Percentiles rank a stretch among this genome's conserved stretches.
Evolutionary conservation across 2,797 vertebrate species (phyloP).

Genomic region (Poeciliopsis gracilis): DNA sequence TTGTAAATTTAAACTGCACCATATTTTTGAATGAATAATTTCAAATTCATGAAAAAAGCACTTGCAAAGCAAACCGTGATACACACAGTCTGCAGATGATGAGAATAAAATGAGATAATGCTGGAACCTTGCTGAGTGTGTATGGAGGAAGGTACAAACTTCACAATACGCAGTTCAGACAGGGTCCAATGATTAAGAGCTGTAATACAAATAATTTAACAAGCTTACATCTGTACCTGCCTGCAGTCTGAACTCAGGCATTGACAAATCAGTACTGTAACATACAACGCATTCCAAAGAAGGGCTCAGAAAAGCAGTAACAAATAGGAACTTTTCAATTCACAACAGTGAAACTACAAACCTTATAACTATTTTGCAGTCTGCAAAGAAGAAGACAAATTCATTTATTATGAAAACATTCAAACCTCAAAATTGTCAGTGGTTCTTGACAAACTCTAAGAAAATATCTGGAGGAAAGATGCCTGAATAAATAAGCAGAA

Average conservation of each 20-base stretch:
- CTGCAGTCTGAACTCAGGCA: constrained; percentile 9
- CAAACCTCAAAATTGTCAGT: constrained; percentile 6
- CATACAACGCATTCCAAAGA: neutral
- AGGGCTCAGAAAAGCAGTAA: constrained; percentile 6
- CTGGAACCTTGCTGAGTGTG: neutral
- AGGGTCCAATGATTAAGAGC: constrained; percentile 26
- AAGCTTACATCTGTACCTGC: constrained; percentile 15
- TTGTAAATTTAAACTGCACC: neutral
- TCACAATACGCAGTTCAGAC: constrained; percentile 18
- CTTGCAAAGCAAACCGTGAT: neutral
- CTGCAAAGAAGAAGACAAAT: constrained; percentile 39
- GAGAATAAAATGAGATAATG: neutral
- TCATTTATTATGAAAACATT: constrained; percentile 36
- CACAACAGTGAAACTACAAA: constrained; percentile 24
- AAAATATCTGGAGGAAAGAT: constrained; percentile 43
- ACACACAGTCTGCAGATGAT: neutral
- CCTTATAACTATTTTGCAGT: constrained; percentile 16
- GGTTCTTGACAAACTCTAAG: constrained; percentile 24
- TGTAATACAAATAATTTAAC: constrained; percentile 26
- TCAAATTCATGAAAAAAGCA: neutral
- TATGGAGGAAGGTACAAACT: constrained; percentile 2
- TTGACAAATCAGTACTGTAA: constrained; percentile 12
- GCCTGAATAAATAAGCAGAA: constrained; percentile 52
- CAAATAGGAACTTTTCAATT: neutral
- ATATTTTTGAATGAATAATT: neutral